phyloP scores from a whole-genome alignment of 2,113 vertebrate genomes.

The Motacilla alba region DNA sequence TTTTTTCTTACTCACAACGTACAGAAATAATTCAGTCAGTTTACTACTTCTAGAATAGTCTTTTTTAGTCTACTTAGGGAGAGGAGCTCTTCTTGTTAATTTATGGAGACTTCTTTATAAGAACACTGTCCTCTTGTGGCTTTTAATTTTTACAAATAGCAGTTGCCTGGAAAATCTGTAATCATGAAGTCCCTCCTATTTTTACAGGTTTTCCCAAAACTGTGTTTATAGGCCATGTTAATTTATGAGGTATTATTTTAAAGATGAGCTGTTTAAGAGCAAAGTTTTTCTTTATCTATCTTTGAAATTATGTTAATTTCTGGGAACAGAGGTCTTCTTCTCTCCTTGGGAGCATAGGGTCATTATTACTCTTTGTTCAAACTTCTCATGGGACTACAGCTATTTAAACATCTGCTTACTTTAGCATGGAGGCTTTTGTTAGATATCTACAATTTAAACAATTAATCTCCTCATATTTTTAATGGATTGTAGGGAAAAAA shows the following conservation, averaged over 20 bases:
- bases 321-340: background rate
- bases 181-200: background rate
- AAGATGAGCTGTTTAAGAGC: background rate
- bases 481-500: background rate
- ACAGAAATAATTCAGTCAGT: background rate
- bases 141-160: background rate
- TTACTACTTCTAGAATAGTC: background rate
- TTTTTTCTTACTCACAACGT: background rate
- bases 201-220: background rate
- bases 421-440: background rate
- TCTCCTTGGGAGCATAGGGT: background rate
- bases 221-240: background rate
- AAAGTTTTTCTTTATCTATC: background rate
- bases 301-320: background rate
- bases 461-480: background rate
- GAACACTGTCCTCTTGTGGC: background rate
- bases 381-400: background rate
- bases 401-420: background rate
- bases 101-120: background rate
- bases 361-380: background rate
- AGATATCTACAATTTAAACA: background rate
- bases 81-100: background rate
- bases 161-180: background rate
- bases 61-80: background rate
- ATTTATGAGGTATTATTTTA: background rate